Evolutionary conservation across 2,888 invertebrate species (phyloP).

Genomic region (Himalopsyche tibetana): DNA sequence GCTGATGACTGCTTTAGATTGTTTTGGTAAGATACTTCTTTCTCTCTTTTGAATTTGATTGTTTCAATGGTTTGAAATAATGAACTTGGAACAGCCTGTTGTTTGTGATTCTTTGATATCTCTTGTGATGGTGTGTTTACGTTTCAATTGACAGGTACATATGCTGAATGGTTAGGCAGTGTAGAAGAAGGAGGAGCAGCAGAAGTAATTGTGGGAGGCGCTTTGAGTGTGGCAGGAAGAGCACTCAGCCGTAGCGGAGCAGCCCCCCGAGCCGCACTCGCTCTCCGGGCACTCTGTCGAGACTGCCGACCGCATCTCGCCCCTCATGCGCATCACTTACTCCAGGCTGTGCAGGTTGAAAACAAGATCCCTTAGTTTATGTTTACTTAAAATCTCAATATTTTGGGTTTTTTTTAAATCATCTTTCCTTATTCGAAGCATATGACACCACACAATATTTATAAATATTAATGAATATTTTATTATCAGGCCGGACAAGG

Average conservation of each 20-base stretch:
- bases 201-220: slow-evolving; percentile 73
- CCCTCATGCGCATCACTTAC: slow-evolving; percentile 86
- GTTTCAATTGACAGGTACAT: slow-evolving; percentile 78
- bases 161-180: slow-evolving; percentile 87
- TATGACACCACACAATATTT: too few species aligned
- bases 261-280: slow-evolving; percentile 89
- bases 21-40: slow-evolving; percentile 78
- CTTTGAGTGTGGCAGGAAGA: slow-evolving; percentile 82
- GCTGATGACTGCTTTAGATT: slow-evolving; percentile 85
- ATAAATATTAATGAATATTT: not conserved
- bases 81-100: not conserved
- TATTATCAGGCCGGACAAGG: slow-evolving; percentile 66
- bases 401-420: not conserved
- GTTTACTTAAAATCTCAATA: not conserved
- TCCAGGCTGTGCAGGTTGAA: slow-evolving; percentile 81
- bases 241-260: slow-evolving; percentile 83
- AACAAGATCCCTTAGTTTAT: not conserved
- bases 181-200: slow-evolving; percentile 69
- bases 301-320: slow-evolving; percentile 87
- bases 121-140: not conserved
- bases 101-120: not conserved
- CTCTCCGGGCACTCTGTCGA: slow-evolving; percentile 90
- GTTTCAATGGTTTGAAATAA: not conserved
- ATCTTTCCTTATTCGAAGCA: too few species aligned
- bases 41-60: not conserved